These are phyloP conservation scores for Trialeurodes vaporariorum DNA, from an alignment of 1,140 invertebrate species.

Conservation along the genomic window DNA sequence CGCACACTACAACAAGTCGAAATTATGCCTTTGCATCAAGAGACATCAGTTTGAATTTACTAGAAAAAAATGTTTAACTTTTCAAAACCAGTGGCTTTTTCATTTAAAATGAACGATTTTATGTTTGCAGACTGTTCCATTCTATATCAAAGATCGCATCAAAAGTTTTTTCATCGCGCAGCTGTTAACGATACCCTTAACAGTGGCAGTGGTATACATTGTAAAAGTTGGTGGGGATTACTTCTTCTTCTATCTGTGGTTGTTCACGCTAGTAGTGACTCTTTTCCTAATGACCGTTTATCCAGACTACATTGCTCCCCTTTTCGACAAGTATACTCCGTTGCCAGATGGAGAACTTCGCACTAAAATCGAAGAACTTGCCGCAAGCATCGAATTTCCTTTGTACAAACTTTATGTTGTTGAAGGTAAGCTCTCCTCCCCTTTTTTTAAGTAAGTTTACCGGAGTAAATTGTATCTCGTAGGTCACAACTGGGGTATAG, in stretches of 20 bases:
- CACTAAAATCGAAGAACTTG: conserved; percentile 77
- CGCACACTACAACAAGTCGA: too few relatives aligned
- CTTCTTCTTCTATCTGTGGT: conserved; percentile 93
- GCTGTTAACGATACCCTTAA: conserved; percentile 65
- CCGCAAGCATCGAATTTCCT: conserved; percentile 79
- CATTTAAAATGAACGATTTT: too few relatives aligned
- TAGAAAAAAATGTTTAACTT: too few relatives aligned
- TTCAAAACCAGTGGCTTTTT: too few relatives aligned
- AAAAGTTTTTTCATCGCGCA: conserved; percentile 74
- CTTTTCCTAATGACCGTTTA: conserved; percentile 81
- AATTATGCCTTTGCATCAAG: too few relatives aligned
- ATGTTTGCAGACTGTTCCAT: conserved; percentile 60
- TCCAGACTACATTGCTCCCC: conserved; percentile 91
- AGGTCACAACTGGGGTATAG: too few relatives aligned
- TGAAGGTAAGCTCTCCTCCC: conserved; percentile 50
- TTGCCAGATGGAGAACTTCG: conserved; percentile 82
- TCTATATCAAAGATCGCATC: conserved; percentile 89
- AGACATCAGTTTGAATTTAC: too few relatives aligned
- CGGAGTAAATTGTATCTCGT: too few relatives aligned
- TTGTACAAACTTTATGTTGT: conserved; percentile 93
- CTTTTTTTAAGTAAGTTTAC: conserved; percentile 1
- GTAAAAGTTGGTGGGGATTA: conserved; percentile 70
- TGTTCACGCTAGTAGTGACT: conserved; percentile 66
- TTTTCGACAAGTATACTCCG: conserved; percentile 98
- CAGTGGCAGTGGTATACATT: conserved; percentile 52